phyloP scores from a whole-genome alignment of 2,888 invertebrate species.

The Zaprionus obscuricornis region DNA sequence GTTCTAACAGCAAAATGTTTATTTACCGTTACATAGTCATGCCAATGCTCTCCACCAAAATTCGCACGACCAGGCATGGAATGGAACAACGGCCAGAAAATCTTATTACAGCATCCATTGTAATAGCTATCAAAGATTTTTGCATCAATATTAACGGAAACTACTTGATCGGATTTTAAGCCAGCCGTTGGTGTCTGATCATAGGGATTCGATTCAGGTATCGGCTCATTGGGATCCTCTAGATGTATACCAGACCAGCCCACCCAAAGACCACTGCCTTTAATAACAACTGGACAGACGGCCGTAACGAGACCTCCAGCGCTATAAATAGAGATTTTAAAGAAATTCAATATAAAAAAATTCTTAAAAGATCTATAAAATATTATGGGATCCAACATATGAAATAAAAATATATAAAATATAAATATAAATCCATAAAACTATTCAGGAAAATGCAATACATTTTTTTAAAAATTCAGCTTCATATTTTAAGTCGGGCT shows the following conservation, averaged over 20 bases:
- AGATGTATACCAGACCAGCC: conserved; percentile 96
- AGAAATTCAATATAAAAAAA: no score
- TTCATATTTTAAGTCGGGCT: no score
- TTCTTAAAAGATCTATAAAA: no score
- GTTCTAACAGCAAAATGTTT: conserved; percentile 93
- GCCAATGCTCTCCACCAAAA: conserved; percentile 93
- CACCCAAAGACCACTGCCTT: conserved; percentile 93
- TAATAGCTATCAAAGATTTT: conserved; percentile 93
- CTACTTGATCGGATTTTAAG: conserved; percentile 91
- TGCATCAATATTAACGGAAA: conserved; percentile 91
- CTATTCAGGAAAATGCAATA: no score
- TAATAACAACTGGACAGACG: conserved; percentile 94
- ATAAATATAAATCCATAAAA: no score
- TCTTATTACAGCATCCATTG: conserved; percentile 96
- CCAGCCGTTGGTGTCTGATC: conserved; percentile 95
- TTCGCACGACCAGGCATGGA: conserved; percentile 95
- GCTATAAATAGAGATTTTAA: conserved; percentile 84
- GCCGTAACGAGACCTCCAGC: conserved; percentile 96
- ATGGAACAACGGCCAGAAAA: conserved; percentile 96
- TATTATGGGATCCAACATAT: no score
- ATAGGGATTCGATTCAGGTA: conserved; percentile 93
- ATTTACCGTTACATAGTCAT: conserved; percentile 91
- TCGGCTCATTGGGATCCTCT: conserved; percentile 89
- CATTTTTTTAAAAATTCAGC: no score
- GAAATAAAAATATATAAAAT: no score